Conservation (phyloP, 2,888 invertebrate genomes). For the Eupeodes latifasciatus region DNA sequence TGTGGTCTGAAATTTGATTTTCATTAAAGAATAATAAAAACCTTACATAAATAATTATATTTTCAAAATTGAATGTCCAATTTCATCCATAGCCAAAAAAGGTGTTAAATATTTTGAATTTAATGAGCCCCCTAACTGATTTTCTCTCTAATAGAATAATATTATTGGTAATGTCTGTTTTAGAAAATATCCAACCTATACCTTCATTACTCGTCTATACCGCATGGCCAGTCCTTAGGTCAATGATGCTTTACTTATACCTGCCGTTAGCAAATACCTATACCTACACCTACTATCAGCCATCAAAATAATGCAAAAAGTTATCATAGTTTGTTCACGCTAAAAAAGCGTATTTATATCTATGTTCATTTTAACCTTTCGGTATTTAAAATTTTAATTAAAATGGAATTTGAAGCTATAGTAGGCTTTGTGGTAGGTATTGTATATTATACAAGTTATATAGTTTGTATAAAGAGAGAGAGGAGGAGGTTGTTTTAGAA, state of each 20-base stretch:
- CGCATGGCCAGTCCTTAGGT: neutral
- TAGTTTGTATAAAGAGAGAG: neutral
- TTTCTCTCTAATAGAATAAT: too few species aligned
- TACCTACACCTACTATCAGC: too few species aligned
- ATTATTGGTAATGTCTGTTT: conserved; percentile 33
- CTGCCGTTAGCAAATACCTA: too few species aligned
- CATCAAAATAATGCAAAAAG: conserved; percentile 1
- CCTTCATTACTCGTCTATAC: too few species aligned
- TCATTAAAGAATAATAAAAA: too few species aligned
- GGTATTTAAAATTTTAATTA: conserved; percentile 60
- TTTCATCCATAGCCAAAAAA: too few species aligned
- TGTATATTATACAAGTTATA: neutral
- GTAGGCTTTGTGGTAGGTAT: conserved; percentile 1
- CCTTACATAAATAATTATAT: too few species aligned
- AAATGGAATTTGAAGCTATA: conserved; percentile 30
- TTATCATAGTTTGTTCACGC: conserved; percentile 41
- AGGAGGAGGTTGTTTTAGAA: neutral
- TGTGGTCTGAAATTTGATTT: too few species aligned
- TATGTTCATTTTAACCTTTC: conserved; percentile 34
- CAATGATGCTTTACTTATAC: neutral
- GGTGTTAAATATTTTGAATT: too few species aligned
- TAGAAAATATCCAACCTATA: neutral
- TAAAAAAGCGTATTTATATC: neutral
- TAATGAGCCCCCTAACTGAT: too few species aligned
- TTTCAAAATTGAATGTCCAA: too few species aligned